A percentile compares a stretch with the other conserved stretches of the same genome.
phyloP scores from a whole-genome alignment of 2,888 invertebrate genomes.

The Leptarthrus brevirostris region DNA sequence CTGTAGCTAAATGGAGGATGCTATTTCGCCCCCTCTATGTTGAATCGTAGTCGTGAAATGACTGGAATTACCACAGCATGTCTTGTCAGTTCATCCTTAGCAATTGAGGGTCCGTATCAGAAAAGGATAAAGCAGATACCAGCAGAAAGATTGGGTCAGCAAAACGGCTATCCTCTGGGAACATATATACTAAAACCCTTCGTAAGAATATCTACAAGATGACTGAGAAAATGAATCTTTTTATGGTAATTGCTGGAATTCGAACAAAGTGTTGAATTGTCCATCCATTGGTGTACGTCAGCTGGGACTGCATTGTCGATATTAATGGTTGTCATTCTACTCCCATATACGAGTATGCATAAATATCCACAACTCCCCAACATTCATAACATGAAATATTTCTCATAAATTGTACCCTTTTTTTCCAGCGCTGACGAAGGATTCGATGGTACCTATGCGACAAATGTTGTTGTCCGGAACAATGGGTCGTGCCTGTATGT shows the following conservation, averaged over 20 bases:
- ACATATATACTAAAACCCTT: background rate
- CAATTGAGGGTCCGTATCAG: slow-evolving; percentile 27
- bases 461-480: slow-evolving; percentile 95
- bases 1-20: background rate
- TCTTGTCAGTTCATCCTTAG: slow-evolving; percentile 49
- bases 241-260: slow-evolving; percentile 9
- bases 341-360: background rate
- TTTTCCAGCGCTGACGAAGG: slow-evolving; percentile 93
- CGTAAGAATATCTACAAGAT: background rate
- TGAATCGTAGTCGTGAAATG: background rate
- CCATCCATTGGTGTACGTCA: background rate
- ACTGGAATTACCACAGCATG: slow-evolving; percentile 28
- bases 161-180: slow-evolving; percentile 3
- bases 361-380: background rate
- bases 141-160: slow-evolving; percentile 35
- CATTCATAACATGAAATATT: slow-evolving; percentile 2
- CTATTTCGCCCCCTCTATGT: background rate
- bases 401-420: slow-evolving; percentile 47
- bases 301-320: slow-evolving; percentile 8
- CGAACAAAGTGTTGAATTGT: slow-evolving; percentile 3
- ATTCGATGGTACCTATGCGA: slow-evolving; percentile 98
- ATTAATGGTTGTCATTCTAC: background rate
- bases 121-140: slow-evolving; percentile 22
- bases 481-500: slow-evolving; percentile 96
- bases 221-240: background rate